Percentiles rank a stretch among this genome's conserved stretches.
phyloP scores from a whole-genome alignment of 2,113 vertebrate species.

The Monarcha castaneiventris region DNA sequence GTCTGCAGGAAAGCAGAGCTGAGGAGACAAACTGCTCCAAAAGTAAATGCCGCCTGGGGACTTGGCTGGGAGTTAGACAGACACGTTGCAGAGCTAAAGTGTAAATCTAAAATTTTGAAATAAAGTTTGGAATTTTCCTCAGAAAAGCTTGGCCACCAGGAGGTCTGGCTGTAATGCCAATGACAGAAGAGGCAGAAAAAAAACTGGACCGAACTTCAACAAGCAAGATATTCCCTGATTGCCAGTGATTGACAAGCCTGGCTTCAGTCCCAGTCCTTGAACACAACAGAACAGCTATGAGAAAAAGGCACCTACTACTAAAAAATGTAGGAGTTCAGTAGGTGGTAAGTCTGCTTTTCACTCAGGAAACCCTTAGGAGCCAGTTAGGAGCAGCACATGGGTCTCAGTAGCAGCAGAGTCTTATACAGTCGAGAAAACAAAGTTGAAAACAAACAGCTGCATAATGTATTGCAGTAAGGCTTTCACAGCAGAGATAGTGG shows the following conservation, averaged over 20 bases:
- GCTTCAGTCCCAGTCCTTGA: neutral
- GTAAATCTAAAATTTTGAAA: constrained; percentile 61
- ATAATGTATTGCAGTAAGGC: constrained; percentile 45
- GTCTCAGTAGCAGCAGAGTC: constrained; percentile 39
- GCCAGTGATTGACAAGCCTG: neutral
- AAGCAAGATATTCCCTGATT: neutral
- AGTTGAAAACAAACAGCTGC: constrained; percentile 63
- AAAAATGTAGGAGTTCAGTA: neutral
- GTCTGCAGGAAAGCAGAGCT: constrained; percentile 35
- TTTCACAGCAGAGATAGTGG: constrained; percentile 50
- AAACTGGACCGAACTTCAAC: constrained; percentile 28
- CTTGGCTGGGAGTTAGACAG: constrained; percentile 35
- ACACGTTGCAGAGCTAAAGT: constrained; percentile 12
- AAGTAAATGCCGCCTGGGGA: constrained; percentile 50
- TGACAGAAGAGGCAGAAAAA: constrained; percentile 21
- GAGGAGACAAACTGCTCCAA: constrained; percentile 25
- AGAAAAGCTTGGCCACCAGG: constrained; percentile 5
- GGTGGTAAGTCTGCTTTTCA: neutral
- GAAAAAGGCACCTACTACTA: neutral
- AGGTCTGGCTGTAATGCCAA: constrained; percentile 21
- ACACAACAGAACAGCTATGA: neutral
- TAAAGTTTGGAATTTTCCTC: constrained; percentile 56
- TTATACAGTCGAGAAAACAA: constrained; percentile 61
- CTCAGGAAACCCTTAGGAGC: neutral
- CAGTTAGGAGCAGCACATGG: neutral